Evolutionary conservation across 2,888 invertebrate genomes (phyloP), one percentile per base, ranked within the genome.

Genomic region (Pollenia amentaria): DNA sequence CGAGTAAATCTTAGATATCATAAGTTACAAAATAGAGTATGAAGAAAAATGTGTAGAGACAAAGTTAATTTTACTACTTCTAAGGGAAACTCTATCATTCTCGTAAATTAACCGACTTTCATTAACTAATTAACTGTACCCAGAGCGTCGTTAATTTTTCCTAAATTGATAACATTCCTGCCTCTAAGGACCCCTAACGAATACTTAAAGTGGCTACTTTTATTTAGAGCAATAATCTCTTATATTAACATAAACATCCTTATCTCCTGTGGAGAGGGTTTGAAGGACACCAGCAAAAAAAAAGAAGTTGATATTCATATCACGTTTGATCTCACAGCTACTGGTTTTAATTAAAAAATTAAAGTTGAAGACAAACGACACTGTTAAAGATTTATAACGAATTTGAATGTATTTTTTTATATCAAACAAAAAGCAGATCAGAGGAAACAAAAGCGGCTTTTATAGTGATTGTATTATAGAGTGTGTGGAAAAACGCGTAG

Each of bases 361-460:
- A 51, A 73, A 46, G n/a, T 11, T 53, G 75, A 67, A 60, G 75
- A 82, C 51, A 75, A 82, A 82, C 55, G 79, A 86, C 86, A 86
- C 86, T 70, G 82, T 86, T 83, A 64, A 75, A 86, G 64, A 78
- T 70, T 82, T 73, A 87, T 84, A 83, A 79, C 75, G 65, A 70
- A 82, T 79, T 79, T 29, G 65, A 60, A 82, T 29, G 6, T 29
- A 53, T 80, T 53, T 73, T 57, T 73, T 57, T 65, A 48, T 53
- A n/a, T 60, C 18, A 72, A 84, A 73, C 12, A 73, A 78, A 57
- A 57, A 75, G 18, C 1, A 84, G 72, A 78, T 78, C 70, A 82
- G 18, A 29, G 21, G 40, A 51, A 78, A 78, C 65, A 84, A 78
- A 67, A 72, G 57, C 48, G 40, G 53, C 29, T 65, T 72, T 65